phyloP scores from a whole-genome alignment of 2,888 invertebrate species.

The Graphium colonna region DNA sequence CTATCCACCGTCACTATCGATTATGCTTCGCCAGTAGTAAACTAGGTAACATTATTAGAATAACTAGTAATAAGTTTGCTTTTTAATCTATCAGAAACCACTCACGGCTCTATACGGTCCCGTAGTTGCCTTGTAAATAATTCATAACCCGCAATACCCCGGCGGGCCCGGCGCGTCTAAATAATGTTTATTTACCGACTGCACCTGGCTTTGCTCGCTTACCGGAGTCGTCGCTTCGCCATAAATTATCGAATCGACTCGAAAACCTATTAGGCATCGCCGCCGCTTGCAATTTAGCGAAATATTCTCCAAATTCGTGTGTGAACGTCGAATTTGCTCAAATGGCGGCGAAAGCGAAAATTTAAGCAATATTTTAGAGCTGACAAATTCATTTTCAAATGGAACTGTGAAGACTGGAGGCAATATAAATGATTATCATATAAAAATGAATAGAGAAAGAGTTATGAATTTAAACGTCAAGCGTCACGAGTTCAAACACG shows the following conservation, averaged over 20 bases:
- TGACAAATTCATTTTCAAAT: no score
- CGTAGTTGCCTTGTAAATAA: slow-evolving; percentile 44
- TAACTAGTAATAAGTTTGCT: slow-evolving; percentile 7
- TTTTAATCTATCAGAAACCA: slow-evolving; percentile 17
- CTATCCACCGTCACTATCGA: no score
- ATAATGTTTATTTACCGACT: slow-evolving; percentile 45
- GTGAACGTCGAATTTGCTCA: slow-evolving; percentile 4
- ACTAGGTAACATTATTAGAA: not conserved
- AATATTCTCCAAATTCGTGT: slow-evolving; percentile 1
- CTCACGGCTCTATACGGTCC: not conserved
- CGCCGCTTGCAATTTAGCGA: no score
- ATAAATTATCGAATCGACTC: slow-evolving; percentile 20
- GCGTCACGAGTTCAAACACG: no score
- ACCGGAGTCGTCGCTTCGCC: slow-evolving; percentile 11
- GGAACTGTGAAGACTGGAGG: no score
- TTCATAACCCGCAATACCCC: slow-evolving; percentile 45
- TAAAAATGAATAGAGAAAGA: no score
- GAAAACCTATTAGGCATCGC: slow-evolving; percentile 8
- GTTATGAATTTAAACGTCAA: no score
- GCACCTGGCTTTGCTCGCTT: slow-evolving; percentile 22
- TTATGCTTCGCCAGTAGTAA: not conserved
- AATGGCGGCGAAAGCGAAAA: not conserved
- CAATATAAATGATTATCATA: not conserved
- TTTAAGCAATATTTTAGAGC: not conserved
- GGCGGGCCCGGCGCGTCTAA: slow-evolving; percentile 33